Base-by-base conservation (phyloP, 2,113 vertebrate species). In the Perca schrenkii region DNA sequence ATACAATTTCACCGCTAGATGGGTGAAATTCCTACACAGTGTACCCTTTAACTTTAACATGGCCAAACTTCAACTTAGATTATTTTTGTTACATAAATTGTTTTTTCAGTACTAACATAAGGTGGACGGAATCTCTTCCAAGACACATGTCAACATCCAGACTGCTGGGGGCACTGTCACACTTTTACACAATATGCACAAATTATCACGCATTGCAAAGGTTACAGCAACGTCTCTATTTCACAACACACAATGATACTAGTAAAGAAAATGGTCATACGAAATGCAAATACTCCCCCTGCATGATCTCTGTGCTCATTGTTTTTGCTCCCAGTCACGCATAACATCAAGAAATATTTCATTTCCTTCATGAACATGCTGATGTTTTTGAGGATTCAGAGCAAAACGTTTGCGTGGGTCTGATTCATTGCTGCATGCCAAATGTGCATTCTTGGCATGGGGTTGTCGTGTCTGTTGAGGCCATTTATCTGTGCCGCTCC, bases 391-490 rank as follows among this genome's bases (percentile, higher is more conserved):
- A 64, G 65, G 66, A 47, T 81, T 62, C 68, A 60, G 67, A 75
- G 56, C 12, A 28, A 43, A 4, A 22, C 57, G 28, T 54, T 34
- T 89, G 79, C 16, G 82, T 75, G 86, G 88, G 87, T 70, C 74
- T 16, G 13, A 79, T 50, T 83, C 67, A 72, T 66, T 77, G 72
- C 74, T 86, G 74, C 72, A 61, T 72, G 60, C 77, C 64, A 89
- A 92, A 77, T 80, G 22, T 66, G 80, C 79, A 91, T 89, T 87
- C 82, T 88, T 90, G 75, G 83, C 74, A 77, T 43, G 52, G 52
- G 64, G 74, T 34, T 64, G 52, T 63, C 49, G 12, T 78, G 78
- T 80, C 68, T 72, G 69, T 11, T 36, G 46, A 74, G 62, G 56
- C 49, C 65, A 82, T 86, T 90, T 76, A 64, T 71, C 74, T 43